Conservation (phyloP, 2,888 invertebrate species). For the Drosophila leonis region DNA sequence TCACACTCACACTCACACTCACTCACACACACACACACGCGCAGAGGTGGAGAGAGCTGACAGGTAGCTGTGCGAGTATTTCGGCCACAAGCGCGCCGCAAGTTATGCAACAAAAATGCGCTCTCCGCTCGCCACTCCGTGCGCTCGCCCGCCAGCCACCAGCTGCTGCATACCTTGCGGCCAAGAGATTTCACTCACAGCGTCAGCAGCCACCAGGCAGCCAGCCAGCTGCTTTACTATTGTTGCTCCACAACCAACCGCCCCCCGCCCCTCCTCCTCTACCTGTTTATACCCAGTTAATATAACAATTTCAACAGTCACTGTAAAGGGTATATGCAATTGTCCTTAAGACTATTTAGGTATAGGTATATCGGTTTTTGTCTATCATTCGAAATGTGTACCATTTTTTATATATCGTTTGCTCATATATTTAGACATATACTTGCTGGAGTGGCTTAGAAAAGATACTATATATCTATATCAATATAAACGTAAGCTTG, state of each 20-base stretch:
- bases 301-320: background rate
- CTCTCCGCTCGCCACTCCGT: background rate
- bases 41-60: background rate
- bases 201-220: slow-evolving; percentile 7
- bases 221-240: slow-evolving; percentile 17
- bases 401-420: too few species aligned
- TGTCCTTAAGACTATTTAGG: background rate
- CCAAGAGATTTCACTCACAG: slow-evolving; percentile 46
- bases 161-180: slow-evolving; percentile 44
- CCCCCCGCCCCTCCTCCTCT: background rate
- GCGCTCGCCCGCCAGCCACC: background rate
- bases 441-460: too few species aligned
- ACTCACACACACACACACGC: background rate
- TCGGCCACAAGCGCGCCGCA: slow-evolving; percentile 72
- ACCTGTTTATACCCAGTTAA: slow-evolving; percentile 14
- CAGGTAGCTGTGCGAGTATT: slow-evolving; percentile 60
- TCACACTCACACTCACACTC: slow-evolving; percentile 17
- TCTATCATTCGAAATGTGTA: too few species aligned
- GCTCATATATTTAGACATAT: too few species aligned
- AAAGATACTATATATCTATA: too few species aligned
- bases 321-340: slow-evolving; percentile 11
- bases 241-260: background rate
- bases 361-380: too few species aligned
- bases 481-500: background rate
- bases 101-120: slow-evolving; percentile 75